These are phyloP conservation scores for Heterotilapia buettikoferi DNA, from an alignment of 2,113 vertebrate genomes.

Conservation along the genomic window DNA sequence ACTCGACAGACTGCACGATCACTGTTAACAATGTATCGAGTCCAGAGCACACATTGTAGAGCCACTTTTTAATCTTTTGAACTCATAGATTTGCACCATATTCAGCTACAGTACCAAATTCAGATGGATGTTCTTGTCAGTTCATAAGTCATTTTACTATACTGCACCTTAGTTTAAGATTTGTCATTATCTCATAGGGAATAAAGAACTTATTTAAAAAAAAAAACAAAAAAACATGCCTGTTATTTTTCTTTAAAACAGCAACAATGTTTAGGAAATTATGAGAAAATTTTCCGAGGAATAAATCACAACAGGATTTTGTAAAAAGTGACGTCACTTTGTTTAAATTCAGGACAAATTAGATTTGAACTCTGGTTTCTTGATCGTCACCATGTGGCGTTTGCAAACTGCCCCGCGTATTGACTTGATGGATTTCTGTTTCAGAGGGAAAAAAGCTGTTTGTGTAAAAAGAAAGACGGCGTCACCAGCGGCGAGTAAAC, in stretches of 20 bases:
- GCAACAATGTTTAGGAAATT: background rate
- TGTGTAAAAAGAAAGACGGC: background rate
- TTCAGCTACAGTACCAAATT: background rate
- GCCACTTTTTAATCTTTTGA: background rate
- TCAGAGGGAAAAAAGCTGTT: background rate
- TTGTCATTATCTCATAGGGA: background rate
- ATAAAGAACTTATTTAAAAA: background rate
- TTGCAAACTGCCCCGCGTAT: accelerated
- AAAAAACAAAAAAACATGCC: too few relatives aligned
- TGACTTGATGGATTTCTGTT: background rate
- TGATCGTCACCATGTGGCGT: background rate
- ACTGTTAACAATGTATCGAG: background rate
- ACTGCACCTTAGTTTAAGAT: background rate
- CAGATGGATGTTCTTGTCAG: background rate
- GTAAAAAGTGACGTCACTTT: background rate
- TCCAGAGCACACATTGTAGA: background rate
- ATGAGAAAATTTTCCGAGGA: background rate
- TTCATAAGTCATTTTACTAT: background rate
- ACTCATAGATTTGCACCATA: background rate
- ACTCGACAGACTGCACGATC: background rate
- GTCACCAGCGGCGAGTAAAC: background rate
- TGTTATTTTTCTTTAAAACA: background rate
- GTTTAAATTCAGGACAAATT: background rate
- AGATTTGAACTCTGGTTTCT: background rate
- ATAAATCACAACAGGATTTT: background rate